Evolutionary conservation across 2,888 invertebrate species (phyloP), one percentile per base, ranked within the genome.

Genomic region (Melipona bicolor): DNA sequence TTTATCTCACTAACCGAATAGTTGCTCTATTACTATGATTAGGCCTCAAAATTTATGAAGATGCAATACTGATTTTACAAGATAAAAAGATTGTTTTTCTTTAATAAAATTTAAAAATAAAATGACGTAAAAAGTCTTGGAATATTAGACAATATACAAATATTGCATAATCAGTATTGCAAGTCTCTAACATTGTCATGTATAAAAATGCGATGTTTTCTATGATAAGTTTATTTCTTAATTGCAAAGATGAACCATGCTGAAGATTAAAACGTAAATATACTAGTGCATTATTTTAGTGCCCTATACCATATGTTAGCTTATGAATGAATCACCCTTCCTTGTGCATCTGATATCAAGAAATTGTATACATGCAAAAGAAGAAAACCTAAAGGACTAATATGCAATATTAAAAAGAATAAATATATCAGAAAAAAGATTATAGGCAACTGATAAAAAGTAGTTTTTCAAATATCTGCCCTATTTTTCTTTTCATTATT

Each of bases 1-100:
- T 87, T 91, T 86, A 91, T 93, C 93, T 93, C 92, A 93, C 91
- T 92, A 90, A 93, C 90, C 91, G 65, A 73, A 77, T 84, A 84
- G 76, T 86, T 62, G 61, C 67, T 77, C 77, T 79, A 64, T 84
- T 77, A 27, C 73, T 84, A 83, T 86, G 68, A 86, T 85, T 86
- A 89, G 71, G 87, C 79, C 86, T 86, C 74, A 79, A 86, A 71
- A 62, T 81, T 49, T 81, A 67, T 13, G 49, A 83, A 69, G 24
- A 67, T 87, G 76, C 83, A 89, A 88, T 73, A 83, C 80, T 77
- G 85, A 83, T 84, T 52, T 59, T 11, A 4, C 21, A 54, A 59
- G 61, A 21, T 19, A 49, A 17, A 24, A 5, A n/a, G n/a, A 5
- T 36, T 24, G 24, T 11, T 24, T 0, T 17, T 19, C 32, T 27